Base-by-base conservation (phyloP, 2,797 vertebrate genomes). In the Rhinogobio ventralis region DNA sequence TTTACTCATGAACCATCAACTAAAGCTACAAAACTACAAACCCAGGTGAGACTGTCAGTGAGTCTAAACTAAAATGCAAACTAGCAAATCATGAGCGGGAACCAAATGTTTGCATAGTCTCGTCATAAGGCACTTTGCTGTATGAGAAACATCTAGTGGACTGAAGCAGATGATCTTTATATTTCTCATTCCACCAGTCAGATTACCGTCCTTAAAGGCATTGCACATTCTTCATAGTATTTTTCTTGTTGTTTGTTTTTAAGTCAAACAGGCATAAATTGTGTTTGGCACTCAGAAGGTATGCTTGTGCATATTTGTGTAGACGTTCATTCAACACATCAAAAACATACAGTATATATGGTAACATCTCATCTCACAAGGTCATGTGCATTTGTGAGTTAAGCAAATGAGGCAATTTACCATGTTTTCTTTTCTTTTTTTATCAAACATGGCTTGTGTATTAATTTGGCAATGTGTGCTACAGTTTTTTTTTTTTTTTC, bases 91-190 rank as follows among this genome's bases (percentile, higher is more conserved):
- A 93, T 93, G 92, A 95, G 91, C 88, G 92, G 92, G 91, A 80
- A 91, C 87, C 95, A 95, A 90, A 89, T 67, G 75, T 93, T 96
- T 99, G 97, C 97, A 99, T 99, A 98, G 97, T 95, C 94, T 95
- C 90, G 93, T 96, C 93, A 91, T 97, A 98, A 99, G 97, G 98
- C 98, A 99, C 98, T 39, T 93, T 49, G 92, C 93, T 90, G 91
- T 94, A 95, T 93, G 86, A 94, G 94, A 93, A 95, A 92, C 91
- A 87, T 89, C 86, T 86, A 91, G 88, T 94, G 85, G 94, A 90
- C 91, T 90, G 42, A 84, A 86, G 86, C 36, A 77, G 73, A 67
- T 42, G 79, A 84, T 81, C 66, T 68, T 53, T 83, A 33, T 72
- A 39, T 36, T 84, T 72, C 79, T 88, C 79, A 45, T 86, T 82